A percentile compares a stretch with the other conserved stretches of the same genome.
Conservation (phyloP, 2,888 invertebrate species). For the Aspidapion aeneum region DNA sequence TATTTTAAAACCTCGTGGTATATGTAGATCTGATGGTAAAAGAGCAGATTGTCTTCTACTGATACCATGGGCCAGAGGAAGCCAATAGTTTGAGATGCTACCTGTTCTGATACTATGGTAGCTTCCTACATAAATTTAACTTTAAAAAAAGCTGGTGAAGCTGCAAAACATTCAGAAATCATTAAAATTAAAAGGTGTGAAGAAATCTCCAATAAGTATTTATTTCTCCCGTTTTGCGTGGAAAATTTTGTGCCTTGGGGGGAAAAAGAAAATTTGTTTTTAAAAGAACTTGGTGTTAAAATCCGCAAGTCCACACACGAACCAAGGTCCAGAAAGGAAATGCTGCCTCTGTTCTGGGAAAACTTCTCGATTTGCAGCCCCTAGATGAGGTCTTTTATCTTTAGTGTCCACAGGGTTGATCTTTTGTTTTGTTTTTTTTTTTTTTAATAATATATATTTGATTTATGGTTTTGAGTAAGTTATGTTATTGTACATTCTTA, state of each 20-base stretch:
- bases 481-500: no score
- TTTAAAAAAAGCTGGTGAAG: not conserved
- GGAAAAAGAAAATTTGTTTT: not conserved
- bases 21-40: not conserved
- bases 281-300: not conserved
- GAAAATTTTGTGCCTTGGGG: not conserved
- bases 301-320: no score
- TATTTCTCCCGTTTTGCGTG: not conserved
- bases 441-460: no score
- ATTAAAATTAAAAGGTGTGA: not conserved
- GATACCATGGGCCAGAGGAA: not conserved
- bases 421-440: no score
- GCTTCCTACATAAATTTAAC: not conserved
- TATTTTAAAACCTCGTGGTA: not conserved
- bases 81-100: not conserved
- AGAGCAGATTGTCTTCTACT: not conserved
- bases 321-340: no score
- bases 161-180: not conserved
- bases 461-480: no score
- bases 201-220: not conserved
- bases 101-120: not conserved
- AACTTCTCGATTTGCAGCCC: no score
- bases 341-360: no score
- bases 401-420: no score
- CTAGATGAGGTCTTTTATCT: no score